A percentile compares a stretch with the other conserved stretches of the same genome.
Evolutionary conservation across 2,888 invertebrate genomes (phyloP).

Genomic region (Dryadula phaetusa): DNA sequence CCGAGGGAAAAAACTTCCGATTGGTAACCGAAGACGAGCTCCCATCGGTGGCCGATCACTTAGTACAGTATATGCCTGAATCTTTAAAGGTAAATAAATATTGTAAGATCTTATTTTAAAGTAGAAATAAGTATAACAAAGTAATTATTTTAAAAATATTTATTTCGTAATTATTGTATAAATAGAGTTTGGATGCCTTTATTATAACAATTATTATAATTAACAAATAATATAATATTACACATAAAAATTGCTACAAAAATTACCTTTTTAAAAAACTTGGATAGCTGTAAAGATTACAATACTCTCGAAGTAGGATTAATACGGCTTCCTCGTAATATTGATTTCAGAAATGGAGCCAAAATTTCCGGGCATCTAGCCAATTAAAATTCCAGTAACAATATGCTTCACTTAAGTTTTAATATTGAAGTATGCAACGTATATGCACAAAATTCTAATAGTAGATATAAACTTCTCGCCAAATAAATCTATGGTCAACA

Average conservation of each 20-base stretch:
- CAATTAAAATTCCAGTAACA: slow-evolving; percentile 21
- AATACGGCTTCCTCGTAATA: slow-evolving; percentile 11
- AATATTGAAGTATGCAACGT: not conserved
- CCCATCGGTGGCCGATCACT: slow-evolving; percentile 91
- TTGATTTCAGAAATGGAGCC: slow-evolving; percentile 28
- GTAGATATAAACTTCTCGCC: too few relatives aligned
- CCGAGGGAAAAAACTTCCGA: slow-evolving; percentile 94
- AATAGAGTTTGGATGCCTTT: too few relatives aligned
- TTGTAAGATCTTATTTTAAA: not conserved
- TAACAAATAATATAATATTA: too few relatives aligned
- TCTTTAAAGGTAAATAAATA: slow-evolving; percentile 89
- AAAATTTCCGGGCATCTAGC: slow-evolving; percentile 22
- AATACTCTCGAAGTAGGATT: slow-evolving; percentile 10
- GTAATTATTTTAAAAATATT: too few relatives aligned
- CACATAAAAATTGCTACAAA: not conserved
- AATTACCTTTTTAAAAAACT: not conserved
- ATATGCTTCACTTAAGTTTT: slow-evolving; percentile 10
- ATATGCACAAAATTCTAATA: not conserved
- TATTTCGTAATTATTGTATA: too few relatives aligned
- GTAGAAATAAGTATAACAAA: too few relatives aligned
- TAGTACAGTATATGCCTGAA: slow-evolving; percentile 92
- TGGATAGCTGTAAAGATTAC: not conserved
- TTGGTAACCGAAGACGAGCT: slow-evolving; percentile 93
- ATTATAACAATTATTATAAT: too few relatives aligned
- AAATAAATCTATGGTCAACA: too few relatives aligned